Conservation (phyloP, 2,797 vertebrate species). For the Malurus leucopterus region DNA sequence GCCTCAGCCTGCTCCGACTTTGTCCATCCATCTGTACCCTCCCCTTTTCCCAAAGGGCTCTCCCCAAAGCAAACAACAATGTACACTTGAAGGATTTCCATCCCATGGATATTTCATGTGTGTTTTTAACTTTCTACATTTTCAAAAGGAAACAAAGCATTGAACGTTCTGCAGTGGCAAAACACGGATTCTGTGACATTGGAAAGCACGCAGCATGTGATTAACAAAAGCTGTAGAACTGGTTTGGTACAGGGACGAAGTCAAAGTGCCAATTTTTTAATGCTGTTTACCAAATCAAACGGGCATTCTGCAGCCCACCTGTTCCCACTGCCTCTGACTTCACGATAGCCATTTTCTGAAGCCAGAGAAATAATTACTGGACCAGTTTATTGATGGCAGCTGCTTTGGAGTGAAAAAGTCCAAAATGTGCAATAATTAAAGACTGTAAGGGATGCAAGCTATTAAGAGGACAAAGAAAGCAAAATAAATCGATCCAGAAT, state of each 20-base stretch:
- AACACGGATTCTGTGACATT: neutral
- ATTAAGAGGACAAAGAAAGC: conserved; percentile 32
- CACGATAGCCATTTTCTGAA: conserved; percentile 11
- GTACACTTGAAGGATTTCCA: neutral
- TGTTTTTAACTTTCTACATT: neutral
- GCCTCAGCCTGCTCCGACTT: conserved; percentile 1
- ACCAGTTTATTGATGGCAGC: conserved; percentile 53
- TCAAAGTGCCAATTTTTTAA: conserved; percentile 47
- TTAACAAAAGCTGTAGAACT: conserved; percentile 16
- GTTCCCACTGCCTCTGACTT: conserved; percentile 20
- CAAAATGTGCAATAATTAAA: conserved; percentile 48
- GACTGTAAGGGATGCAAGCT: conserved; percentile 2
- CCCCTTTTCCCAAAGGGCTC: neutral
- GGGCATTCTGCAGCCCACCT: conserved; percentile 56
- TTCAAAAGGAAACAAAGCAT: neutral
- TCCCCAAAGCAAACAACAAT: neutral
- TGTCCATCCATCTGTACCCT: conserved; percentile 10
- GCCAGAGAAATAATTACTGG: conserved; percentile 58
- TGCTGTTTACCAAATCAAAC: conserved; percentile 57
- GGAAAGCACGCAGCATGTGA: conserved; percentile 1
- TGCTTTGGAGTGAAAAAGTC: conserved; percentile 39
- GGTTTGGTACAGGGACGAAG: neutral
- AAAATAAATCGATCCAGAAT: neutral
- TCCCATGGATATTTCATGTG: rapidly evolving
- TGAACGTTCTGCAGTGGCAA: neutral